Base-by-base conservation (phyloP, 2,888 invertebrate species). In the Eupithecia pulchellata region DNA sequence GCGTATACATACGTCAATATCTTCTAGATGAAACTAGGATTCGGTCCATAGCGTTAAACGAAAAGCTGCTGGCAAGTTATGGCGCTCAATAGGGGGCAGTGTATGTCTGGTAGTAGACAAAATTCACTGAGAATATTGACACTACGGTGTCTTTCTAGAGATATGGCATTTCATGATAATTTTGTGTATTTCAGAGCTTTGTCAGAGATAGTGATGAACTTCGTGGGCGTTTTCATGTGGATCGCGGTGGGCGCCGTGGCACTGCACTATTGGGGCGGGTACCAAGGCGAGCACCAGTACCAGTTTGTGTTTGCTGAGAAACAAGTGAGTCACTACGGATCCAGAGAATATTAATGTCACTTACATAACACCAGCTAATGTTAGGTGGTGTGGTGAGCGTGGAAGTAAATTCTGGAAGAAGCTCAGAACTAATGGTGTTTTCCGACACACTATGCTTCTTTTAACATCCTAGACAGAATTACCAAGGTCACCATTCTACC, bases 251-350 rank as follows among this genome's bases (percentile, higher is more conserved):
- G 98, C 1, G 98, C 97, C 0, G 97, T 97, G 30, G 98, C 98
- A 0, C 94, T 98, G 27, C 98, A 98, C 91, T 98, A 98, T 91
- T 98, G 98, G 98, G 96, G 97, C 72, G 98, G 98, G 0, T 98
- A 97, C 91, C 96, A 97, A 89, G 95, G 96, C 25, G 97, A 97
- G 84, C 96, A 98, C 83, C 97, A 97, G 85, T 97, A 95, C 87
- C 93, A 96, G 73, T 95, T 96, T 79, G 96, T 97, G 2, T 96
- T 96, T 66, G 95, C 96, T 0, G 97, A 97, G 88, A 95, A 96
- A 93, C 96, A 97, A 94, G 95, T 95, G 67, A 64, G 64, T 30
- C 32, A 11, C 32, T 68, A 52, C 6, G 14, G 20, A 6, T 55
- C 17, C 25, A n/a, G 34, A 36, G 13, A 36, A n/a, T n/a, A n/a